A percentile compares a stretch with the other conserved stretches of the same genome.
These are phyloP conservation scores for Thalassophryne amazonica DNA, from an alignment of 2,797 vertebrate species.

Conservation along the genomic window DNA sequence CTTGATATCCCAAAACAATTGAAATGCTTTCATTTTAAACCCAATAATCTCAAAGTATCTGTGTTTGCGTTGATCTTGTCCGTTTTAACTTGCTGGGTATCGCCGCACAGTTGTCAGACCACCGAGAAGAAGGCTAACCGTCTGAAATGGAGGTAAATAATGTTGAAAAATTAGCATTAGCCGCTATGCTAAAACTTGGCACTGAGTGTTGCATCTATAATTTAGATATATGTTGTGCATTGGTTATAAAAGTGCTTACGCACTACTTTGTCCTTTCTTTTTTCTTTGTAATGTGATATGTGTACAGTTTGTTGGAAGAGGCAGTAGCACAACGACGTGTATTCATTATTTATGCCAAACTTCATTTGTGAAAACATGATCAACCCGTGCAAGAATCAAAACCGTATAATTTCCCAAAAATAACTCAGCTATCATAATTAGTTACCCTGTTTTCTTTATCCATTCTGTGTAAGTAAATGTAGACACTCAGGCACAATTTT, in stretches of 20 bases:
- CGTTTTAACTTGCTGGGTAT: background rate
- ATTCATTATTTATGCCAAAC: no score
- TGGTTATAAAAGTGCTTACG: background rate
- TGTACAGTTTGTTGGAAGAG: no score
- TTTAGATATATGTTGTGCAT: background rate
- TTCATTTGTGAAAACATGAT: no score
- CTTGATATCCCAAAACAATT: conserved; percentile 45
- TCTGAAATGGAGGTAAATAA: conserved; percentile 70
- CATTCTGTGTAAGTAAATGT: background rate
- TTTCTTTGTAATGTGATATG: no score
- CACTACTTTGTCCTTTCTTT: no score
- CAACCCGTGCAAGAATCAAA: no score
- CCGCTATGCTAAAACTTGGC: background rate
- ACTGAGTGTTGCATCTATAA: background rate
- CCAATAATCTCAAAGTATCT: background rate
- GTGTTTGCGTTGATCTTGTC: background rate
- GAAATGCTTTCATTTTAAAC: conserved; percentile 9
- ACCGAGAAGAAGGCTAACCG: background rate
- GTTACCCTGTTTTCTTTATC: no score
- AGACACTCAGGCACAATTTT: background rate
- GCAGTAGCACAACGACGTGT: no score
- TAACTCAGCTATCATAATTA: background rate
- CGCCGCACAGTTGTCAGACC: background rate
- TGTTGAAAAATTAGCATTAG: conserved; percentile 46
- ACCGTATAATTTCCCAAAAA: background rate